Evolutionary conservation across 2,888 invertebrate genomes (phyloP), one percentile per base, ranked within the genome.

Genomic region (Molorchus minor): DNA sequence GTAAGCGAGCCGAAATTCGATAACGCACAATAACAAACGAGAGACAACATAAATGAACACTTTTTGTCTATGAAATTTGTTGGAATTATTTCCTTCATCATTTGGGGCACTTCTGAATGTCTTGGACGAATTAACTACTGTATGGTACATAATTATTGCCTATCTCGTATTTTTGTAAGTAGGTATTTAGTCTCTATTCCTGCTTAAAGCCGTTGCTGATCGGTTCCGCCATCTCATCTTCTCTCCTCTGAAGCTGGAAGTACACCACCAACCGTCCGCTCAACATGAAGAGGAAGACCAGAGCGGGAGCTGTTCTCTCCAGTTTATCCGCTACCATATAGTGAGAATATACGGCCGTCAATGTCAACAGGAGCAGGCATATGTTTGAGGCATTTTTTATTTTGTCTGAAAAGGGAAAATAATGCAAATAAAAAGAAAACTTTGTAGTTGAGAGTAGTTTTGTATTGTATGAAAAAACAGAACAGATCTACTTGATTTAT

Each of bases 211-310:
- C 79, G 61, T 79, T 79, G 20, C 70, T 69, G 7, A 73, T 73
- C 2, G 79, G 71, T 69, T 80, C 79, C 7, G 70, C 67, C 33
- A 73, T 70, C 56, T 77, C 77, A 10, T 70, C 66, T 58, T 75
- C 72, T 45, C 79, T 77, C 71, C 84, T 83, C 67, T 83, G 84
- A 16, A 88, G 78, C 72, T 89, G 88, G 82, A 84, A 87, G 72
- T 86, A 95, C 62, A 96, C 94, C 16, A 95, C 94, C 64, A 96
- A 84, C 68, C 96, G 86, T 62, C 95, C 95, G 67, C 89, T 89
- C 43, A 96, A 83, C 94, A 96, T 94, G 79, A 95, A 94, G 79
- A 94, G 91, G 82, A 96, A 96, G 66, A 94, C 94, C 76, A 95
- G 81, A 55, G 94, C 92, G 0, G 94, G 94, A 10, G 94, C 95